These are phyloP conservation scores for Chrysaora quinquecirrha DNA, from an alignment of 30 jellyfish, hydroid and myxozoan species.

Conservation along the genomic window DNA sequence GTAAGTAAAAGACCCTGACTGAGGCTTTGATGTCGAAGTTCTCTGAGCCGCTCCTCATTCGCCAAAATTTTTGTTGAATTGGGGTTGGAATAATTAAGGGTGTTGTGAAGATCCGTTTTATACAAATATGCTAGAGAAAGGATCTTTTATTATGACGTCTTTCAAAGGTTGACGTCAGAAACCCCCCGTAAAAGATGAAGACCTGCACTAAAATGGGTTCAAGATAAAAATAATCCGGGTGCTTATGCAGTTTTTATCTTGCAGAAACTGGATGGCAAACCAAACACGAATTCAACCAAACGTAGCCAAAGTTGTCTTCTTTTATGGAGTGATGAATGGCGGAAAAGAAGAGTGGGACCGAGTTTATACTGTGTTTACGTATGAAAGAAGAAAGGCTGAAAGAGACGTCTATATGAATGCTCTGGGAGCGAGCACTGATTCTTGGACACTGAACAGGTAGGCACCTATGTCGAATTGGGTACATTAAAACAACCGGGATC, in stretches of 20 bases:
- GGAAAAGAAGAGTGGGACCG: constrained; percentile 79
- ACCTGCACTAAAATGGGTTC: too few relatives aligned
- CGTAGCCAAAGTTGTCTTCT: constrained; percentile 65
- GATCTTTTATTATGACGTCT: too few relatives aligned
- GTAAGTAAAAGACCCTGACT: too few relatives aligned
- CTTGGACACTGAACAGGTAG: constrained; percentile 78
- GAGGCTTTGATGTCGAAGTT: too few relatives aligned
- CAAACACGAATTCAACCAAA: constrained; percentile 58
- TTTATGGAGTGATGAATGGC: constrained; percentile 75
- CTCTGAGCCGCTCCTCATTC: too few relatives aligned
- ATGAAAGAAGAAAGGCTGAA: constrained; percentile 44
- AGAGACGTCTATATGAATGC: constrained; percentile 64
- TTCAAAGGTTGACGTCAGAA: too few relatives aligned
- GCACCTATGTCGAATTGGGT: neutral
- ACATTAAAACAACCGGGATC: neutral
- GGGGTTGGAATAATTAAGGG: too few relatives aligned
- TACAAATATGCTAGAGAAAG: too few relatives aligned
- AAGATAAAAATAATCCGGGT: too few relatives aligned
- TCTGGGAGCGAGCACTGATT: constrained; percentile 76
- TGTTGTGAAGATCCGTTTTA: too few relatives aligned
- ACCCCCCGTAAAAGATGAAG: too few relatives aligned
- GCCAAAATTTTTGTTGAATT: too few relatives aligned
- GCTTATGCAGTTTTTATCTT: neutral
- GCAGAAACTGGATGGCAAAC: constrained; percentile 43
- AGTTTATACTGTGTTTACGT: constrained; percentile 39